Base-by-base conservation (phyloP, 2,888 invertebrate species). In the Boloria selene region DNA sequence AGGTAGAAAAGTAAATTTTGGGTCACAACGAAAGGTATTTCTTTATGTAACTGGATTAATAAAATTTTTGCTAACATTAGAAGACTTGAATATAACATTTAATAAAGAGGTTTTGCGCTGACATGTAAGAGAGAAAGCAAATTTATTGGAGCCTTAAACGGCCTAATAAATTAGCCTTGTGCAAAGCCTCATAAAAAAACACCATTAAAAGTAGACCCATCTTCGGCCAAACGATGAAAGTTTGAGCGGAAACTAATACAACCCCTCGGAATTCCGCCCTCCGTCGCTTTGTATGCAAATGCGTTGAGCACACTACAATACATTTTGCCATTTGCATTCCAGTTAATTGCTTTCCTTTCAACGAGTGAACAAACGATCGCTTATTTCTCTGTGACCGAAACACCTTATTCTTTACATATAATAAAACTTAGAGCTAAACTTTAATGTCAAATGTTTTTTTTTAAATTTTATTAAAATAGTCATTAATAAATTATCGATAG, bases 331-430 rank as follows among this genome's bases (percentile, higher is more conserved):
- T 88, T 88, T 87, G 84, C 84, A 83, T 87, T 88, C 80, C 69
- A 82, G 84, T 85, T 90, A 90, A 90, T 90, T 89, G 89, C 87
- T 86, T 87, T 88, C 86, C 87, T 87, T 88, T 86, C 83, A 77
- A 75, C 77, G 74, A 70, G 75, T 73, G 76, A 79, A 82, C 80
- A 81, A 86, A 84, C 79, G 79, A 79, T 71, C 79, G 74, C 78
- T 83, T 81, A 83, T 78, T 85, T 82, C 82, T 82, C 84, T 83
- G 79, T 79, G 72, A 70, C 73, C 72, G 64, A 75, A 77, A 78
- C 80, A 79, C 77, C 81, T 86, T 81, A 82, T 82, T 71, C 22
- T 22, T 22, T 22, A 22, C 3, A 22, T 22, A 22, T 22, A 22
- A 22, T 22, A 22, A 22, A 1, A 22, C 22, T 22, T 3, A 22